Percentiles rank a stretch among this genome's conserved stretches.
Evolutionary conservation across 2,888 invertebrate species (phyloP).

Genomic region (Teleogryllus oceanicus): DNA sequence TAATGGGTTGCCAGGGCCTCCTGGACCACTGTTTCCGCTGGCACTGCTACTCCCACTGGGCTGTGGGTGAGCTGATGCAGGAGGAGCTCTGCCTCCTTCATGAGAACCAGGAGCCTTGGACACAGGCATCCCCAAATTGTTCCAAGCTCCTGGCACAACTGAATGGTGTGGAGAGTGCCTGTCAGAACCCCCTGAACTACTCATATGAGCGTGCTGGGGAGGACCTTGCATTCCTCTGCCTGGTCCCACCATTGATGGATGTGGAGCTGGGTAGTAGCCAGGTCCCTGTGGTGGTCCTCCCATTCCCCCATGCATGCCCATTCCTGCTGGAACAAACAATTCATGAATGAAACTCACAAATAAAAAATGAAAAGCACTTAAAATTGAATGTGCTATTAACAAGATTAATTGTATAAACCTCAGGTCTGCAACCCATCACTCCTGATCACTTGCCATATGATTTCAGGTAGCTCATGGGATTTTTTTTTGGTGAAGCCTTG

Average conservation of each 20-base stretch:
- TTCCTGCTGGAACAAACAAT: neutral
- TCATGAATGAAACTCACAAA: neutral
- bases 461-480: too few relatives aligned
- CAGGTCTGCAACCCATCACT: too few relatives aligned
- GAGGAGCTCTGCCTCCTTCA: constrained; percentile 26
- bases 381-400: neutral
- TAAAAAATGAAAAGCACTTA: neutral
- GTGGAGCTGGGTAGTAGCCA: constrained; percentile 27
- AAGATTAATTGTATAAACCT: too few relatives aligned
- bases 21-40: constrained; percentile 22
- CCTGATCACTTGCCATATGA: too few relatives aligned
- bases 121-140: constrained; percentile 24
- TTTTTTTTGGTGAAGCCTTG: too few relatives aligned
- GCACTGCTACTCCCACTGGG: constrained; percentile 35
- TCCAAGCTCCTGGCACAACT: constrained; percentile 30
- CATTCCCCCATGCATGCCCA: neutral
- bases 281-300: constrained; percentile 28
- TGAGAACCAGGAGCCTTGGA: constrained; percentile 22
- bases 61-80: constrained; percentile 35
- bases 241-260: constrained; percentile 29
- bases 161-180: constrained; percentile 21
- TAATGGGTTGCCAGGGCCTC: constrained; percentile 44
- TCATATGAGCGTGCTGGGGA: constrained; percentile 35
- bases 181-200: constrained; percentile 27
- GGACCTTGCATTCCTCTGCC: constrained; percentile 3